Percentiles rank a stretch among this genome's conserved stretches.
These are phyloP conservation scores for Bolborhynchus lineola DNA, from an alignment of 2,113 vertebrate species.

Conservation along the genomic window DNA sequence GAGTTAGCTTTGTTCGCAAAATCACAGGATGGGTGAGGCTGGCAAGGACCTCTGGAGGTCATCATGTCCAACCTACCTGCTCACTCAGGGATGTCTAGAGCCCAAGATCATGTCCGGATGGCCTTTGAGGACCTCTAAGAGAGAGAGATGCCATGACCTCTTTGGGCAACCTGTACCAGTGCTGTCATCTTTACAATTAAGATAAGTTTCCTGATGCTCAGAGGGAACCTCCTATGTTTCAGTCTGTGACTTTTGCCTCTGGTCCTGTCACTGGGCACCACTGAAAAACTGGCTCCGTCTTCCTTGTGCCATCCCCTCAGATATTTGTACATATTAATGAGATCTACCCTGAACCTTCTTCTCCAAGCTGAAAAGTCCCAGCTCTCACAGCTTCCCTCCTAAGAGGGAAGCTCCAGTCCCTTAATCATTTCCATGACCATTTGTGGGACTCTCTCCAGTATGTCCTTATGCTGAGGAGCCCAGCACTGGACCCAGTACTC, in stretches of 20 bases:
- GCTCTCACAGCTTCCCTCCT: background rate
- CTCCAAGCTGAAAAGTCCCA: background rate
- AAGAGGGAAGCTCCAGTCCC: background rate
- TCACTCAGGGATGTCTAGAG: background rate
- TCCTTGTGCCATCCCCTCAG: background rate
- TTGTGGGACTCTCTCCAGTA: accelerated
- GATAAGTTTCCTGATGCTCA: background rate
- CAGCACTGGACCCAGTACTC: too few relatives aligned
- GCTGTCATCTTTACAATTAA: background rate
- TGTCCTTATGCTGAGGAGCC: background rate
- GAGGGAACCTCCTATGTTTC: background rate
- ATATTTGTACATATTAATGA: background rate
- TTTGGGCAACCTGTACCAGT: background rate
- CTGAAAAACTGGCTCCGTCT: background rate
- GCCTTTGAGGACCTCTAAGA: background rate
- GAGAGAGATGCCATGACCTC: background rate
- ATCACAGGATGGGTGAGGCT: background rate
- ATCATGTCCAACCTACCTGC: background rate
- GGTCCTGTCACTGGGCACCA: background rate
- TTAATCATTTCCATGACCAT: background rate
- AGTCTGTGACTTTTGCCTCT: background rate
- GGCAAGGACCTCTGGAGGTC: background rate
- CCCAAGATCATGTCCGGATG: background rate
- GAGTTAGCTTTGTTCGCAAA: background rate
- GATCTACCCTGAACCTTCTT: background rate